Percentiles rank a stretch among this genome's conserved stretches.
phyloP scores from a whole-genome alignment of 2,888 invertebrate genomes.

The Melanostoma mellinum region DNA sequence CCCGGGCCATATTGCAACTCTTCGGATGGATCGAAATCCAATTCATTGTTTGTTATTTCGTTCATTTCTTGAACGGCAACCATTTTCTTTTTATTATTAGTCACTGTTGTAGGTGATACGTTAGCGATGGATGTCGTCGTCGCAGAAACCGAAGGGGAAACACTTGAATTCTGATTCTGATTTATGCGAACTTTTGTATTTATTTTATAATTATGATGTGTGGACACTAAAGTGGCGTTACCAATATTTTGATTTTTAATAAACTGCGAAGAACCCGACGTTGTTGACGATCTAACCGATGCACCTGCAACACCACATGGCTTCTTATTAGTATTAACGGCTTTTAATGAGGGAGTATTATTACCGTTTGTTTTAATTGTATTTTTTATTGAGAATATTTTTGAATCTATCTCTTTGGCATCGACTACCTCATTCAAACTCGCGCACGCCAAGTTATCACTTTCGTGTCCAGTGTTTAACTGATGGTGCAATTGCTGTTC shows the following conservation, averaged over 20 bases:
- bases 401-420: constrained; percentile 37
- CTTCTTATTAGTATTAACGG: constrained; percentile 40
- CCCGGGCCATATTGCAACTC: constrained; percentile 95
- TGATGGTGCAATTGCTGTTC: constrained; percentile 61
- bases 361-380: constrained; percentile 54
- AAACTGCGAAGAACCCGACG: constrained; percentile 27
- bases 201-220: constrained; percentile 65
- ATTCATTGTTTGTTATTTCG: constrained; percentile 76
- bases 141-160: constrained; percentile 73
- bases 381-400: constrained; percentile 73
- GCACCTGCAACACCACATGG: constrained; percentile 51
- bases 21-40: constrained; percentile 85
- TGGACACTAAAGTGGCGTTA: constrained; percentile 49
- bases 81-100: constrained; percentile 81
- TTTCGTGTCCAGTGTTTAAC: constrained; percentile 59
- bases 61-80: constrained; percentile 83
- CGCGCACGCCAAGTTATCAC: constrained; percentile 50
- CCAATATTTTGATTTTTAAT: constrained; percentile 56
- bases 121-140: constrained; percentile 29
- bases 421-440: constrained; percentile 9
- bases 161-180: constrained; percentile 41
- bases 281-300: constrained; percentile 36
- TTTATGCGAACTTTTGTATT: constrained; percentile 55
- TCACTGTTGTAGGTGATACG: constrained; percentile 68
- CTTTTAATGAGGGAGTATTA: constrained; percentile 26